Conservation (phyloP, 2,888 invertebrate genomes). For the Pandemis heparana region DNA sequence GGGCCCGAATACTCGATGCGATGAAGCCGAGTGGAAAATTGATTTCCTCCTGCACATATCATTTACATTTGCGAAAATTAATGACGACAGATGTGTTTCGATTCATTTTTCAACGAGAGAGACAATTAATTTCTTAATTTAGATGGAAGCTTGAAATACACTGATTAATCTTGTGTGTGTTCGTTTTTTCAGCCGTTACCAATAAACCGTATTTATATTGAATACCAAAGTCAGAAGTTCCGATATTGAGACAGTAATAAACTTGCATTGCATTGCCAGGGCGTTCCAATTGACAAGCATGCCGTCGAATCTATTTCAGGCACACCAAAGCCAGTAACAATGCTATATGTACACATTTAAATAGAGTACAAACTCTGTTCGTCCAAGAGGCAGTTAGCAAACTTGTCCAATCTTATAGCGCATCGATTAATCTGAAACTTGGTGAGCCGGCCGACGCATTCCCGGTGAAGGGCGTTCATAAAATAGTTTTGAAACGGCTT, state of each 20-base stretch:
- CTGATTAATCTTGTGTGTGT: neutral
- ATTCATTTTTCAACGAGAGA: neutral
- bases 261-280: conserved; percentile 5
- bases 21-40: conserved; percentile 72
- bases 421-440: conserved; percentile 76
- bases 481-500: conserved; percentile 58
- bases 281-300: conserved; percentile 16
- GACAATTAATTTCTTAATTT: neutral
- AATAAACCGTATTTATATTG: neutral
- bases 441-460: conserved; percentile 59
- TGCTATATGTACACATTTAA: conserved; percentile 4
- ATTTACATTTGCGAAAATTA: conserved; percentile 68
- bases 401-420: conserved; percentile 72
- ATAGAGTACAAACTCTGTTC: conserved; percentile 11
- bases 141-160: neutral
- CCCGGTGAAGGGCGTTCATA: conserved; percentile 55
- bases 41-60: conserved; percentile 73
- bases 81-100: conserved; percentile 45
- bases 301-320: conserved; percentile 20
- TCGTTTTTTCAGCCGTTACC: neutral
- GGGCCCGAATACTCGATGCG: conserved; percentile 62
- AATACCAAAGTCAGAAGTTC: neutral
- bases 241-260: conserved; percentile 8
- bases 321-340: conserved; percentile 21
- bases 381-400: conserved; percentile 59